Base-by-base conservation (phyloP, 2,113 vertebrate species). In the Tyrannus savana region DNA sequence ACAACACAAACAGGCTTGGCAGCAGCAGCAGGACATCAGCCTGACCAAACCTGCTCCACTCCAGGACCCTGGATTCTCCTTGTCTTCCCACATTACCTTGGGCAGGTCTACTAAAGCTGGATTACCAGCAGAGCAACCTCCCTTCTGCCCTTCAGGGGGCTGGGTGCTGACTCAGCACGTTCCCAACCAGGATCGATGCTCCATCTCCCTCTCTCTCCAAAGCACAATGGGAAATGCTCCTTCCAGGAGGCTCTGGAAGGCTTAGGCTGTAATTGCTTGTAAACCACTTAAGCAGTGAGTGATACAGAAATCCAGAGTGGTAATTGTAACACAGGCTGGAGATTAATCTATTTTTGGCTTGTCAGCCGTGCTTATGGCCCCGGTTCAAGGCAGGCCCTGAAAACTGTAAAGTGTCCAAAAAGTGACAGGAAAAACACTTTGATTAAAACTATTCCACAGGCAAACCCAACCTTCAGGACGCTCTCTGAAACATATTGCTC, bases 221-320 rank as follows among this genome's bases (percentile, higher is more conserved):
- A 60, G 41, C 1, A 0, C 10, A 2, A 18, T 5, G 33, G 58
- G 33, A 62, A 60, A 37, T 4, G 50, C 13, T 82, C 55, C 71
- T 82, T 89, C 89, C 81, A 82, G 62, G 66, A 72, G 37, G 33
- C 80, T 60, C n/a, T 60, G 82, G 4, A 72, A 90, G 88, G 44
- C 63, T 89, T 7, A 24, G 76, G 21, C 64, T 84, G 71, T 77
- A 92, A 95, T 90, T 87, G 87, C 90, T 85, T 96, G 84, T 96
- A 91, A 95, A 96, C 74, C 82, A 90, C 53, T 91, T 53, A 62
- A 84, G 84, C 50, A 39, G 78, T 12, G 60, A 87, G 84, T 10
- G 87, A 82, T 39, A 88, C 72, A 86, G 59, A 77, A 92, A 76
- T 81, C 82, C 72, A 49, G 33, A 84, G 87, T n/a, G 47, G 82